These are phyloP conservation scores for Erpornis zantholeuca DNA, from an alignment of 2,113 vertebrate genomes.

Conservation along the genomic window DNA sequence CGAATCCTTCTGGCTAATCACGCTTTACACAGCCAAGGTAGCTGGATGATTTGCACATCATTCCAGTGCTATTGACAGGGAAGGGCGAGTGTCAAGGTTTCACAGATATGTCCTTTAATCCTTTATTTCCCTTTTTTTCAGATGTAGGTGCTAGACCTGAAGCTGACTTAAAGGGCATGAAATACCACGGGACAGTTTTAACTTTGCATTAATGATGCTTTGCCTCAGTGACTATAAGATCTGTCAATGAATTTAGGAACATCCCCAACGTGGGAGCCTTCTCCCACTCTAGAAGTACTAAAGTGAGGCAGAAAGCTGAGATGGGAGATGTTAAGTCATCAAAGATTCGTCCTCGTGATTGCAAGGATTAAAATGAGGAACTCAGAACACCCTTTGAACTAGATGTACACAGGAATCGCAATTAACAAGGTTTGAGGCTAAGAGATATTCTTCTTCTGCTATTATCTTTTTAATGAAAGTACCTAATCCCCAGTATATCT, in stretches of 20 bases:
- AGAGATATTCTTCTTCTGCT: not conserved
- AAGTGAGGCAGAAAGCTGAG: not conserved
- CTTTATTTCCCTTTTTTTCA: not conserved
- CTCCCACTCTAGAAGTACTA: not conserved
- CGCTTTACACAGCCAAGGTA: not conserved
- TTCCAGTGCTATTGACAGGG: not conserved
- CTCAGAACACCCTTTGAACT: not conserved
- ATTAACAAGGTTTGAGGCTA: not conserved
- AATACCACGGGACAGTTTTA: not conserved
- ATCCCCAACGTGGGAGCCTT: rapidly evolving
- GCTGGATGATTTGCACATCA: not conserved
- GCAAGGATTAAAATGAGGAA: not conserved
- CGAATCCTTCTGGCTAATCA: not conserved
- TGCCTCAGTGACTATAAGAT: not conserved
- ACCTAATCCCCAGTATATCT: not conserved
- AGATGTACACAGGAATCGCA: not conserved
- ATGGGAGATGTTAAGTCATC: not conserved
- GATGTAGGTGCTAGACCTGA: not conserved
- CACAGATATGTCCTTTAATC: not conserved
- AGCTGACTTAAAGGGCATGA: not conserved
- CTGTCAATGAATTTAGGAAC: not conserved
- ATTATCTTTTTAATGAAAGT: not conserved
- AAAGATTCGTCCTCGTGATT: not conserved
- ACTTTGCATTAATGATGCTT: not conserved
- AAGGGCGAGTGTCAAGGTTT: not conserved